A percentile compares a stretch with the other conserved stretches of the same genome.
These are phyloP conservation scores for Garrulus glandarius DNA, from an alignment of 2,797 vertebrate species.

Conservation along the genomic window DNA sequence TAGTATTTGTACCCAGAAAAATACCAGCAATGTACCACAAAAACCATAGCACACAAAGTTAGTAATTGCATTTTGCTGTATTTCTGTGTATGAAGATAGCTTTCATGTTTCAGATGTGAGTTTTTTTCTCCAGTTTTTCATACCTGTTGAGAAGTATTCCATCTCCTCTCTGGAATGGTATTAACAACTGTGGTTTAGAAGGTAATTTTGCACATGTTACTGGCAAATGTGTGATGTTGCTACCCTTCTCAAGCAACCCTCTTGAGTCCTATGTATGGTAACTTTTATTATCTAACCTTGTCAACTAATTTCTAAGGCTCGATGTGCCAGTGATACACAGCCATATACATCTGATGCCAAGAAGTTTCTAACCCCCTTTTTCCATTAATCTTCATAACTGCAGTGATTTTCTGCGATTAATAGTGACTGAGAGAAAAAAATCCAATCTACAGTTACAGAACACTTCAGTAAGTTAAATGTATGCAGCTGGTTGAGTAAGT, in stretches of 20 bases:
- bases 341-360: rapidly evolving
- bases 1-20: not conserved
- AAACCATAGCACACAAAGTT: not conserved
- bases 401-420: not conserved
- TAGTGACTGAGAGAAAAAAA: not conserved
- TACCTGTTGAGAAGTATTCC: not conserved
- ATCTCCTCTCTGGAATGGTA: not conserved
- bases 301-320: not conserved
- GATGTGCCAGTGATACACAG: not conserved
- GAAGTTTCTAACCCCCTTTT: not conserved
- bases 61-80: not conserved
- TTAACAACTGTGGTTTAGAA: not conserved
- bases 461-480: not conserved
- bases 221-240: not conserved
- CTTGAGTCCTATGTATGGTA: rapidly evolving
- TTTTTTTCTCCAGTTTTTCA: not conserved
- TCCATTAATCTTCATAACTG: not conserved
- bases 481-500: not conserved
- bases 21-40: not conserved
- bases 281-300: not conserved
- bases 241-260: not conserved
- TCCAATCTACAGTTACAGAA: not conserved
- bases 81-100: not conserved
- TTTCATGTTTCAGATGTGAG: not conserved
- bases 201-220: not conserved